Base-by-base conservation (phyloP, 2,113 vertebrate species). In the Fregata magnificens region DNA sequence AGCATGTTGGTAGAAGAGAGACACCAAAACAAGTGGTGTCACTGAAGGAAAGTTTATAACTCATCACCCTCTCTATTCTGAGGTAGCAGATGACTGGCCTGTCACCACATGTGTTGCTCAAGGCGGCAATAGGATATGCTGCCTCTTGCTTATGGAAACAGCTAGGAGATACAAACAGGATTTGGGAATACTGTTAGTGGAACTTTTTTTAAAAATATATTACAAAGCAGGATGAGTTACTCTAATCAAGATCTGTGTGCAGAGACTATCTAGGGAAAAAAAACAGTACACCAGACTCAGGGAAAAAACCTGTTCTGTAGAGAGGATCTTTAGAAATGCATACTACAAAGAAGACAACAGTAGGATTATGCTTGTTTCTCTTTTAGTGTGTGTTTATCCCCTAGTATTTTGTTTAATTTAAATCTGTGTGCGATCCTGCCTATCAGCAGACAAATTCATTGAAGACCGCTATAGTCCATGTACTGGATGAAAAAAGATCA, bases 61-160 rank as follows among this genome's bases (percentile, higher is more conserved):
- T 96, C 91, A 79, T 96, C 81, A 5, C 87, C 40, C 66, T 91
- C 59, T 93, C 70, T 65, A 3, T 80, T 85, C 69, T 69, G 91
- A 96, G 90, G 74, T 96, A 95, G 91, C 66, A 56, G 82, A 91
- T 65, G 44, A 49, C 52, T 65, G 47, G 69, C 61, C 81, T 94
- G 89, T 97, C 93, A 91, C 94, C 95, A 79, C 67, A 6, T 72
- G 13, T 45, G 34, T 72, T 96, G 73, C 84, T 95, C 47, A 65
- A 91, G 47, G 44, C 70, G 59, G 83, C 77, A 83, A 17, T 36
- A 94, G 65, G 52, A 40, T 89, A 36, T 71, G 65, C 83, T 79
- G 81, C 34, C 25, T 56, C 65, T 91, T 85, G 52, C 89, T 87
- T 94, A 89, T 79, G 93, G 89, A 79, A 89, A 31, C 42, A 95